These are phyloP conservation scores for Oligia fasciuncula DNA, from an alignment of 2,888 invertebrate genomes.

Conservation along the genomic window DNA sequence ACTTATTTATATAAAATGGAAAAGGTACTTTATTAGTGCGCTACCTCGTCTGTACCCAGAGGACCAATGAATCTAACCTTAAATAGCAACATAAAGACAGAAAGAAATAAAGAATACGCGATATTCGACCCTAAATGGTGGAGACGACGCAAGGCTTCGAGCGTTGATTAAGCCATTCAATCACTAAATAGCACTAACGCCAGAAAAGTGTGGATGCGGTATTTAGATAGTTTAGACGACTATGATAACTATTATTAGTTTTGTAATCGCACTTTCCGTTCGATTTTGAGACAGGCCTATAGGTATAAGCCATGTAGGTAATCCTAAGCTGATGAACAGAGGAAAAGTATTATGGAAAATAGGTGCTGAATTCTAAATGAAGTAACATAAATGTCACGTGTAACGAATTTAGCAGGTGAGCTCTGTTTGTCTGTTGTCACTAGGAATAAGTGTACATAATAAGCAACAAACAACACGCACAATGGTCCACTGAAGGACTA, in stretches of 20 bases:
- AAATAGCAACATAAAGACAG: slow-evolving; percentile 30
- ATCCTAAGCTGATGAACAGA: neutral
- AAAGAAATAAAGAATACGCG: slow-evolving; percentile 33
- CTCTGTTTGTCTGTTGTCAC: neutral
- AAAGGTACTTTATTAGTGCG: slow-evolving; percentile 11
- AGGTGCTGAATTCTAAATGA: neutral
- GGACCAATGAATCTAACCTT: slow-evolving; percentile 28
- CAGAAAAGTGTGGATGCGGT: slow-evolving; percentile 37
- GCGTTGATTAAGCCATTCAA: slow-evolving; percentile 60
- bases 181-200: slow-evolving; percentile 31
- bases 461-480: neutral
- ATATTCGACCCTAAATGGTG: slow-evolving; percentile 30
- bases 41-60: neutral
- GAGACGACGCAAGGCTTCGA: slow-evolving; percentile 54
- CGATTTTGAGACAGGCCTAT: neutral
- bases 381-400: neutral
- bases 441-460: neutral
- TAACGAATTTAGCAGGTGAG: neutral
- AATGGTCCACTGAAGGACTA: too few relatives aligned
- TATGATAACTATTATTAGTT: neutral
- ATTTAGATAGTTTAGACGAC: neutral
- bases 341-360: neutral
- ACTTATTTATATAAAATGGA: neutral
- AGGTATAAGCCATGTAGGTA: neutral
- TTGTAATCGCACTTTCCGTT: neutral